phyloP scores from a whole-genome alignment of 2,888 invertebrate genomes.

The Sympetrum striolatum region DNA sequence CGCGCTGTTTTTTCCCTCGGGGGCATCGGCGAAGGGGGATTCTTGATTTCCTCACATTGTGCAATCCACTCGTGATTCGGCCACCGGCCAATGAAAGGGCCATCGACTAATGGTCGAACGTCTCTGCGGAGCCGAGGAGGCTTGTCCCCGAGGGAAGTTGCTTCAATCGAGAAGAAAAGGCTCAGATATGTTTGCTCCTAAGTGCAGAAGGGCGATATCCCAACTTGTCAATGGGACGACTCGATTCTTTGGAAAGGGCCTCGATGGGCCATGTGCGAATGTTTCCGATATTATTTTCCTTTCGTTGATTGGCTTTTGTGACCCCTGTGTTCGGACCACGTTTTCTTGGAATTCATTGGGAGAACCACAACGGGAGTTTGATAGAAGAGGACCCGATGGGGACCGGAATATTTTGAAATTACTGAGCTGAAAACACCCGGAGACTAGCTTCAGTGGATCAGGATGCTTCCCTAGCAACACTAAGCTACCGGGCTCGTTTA shows the following conservation, averaged over 20 bases:
- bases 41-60: constrained; percentile 24
- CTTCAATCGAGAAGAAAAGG: background rate
- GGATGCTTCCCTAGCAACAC: too few relatives aligned
- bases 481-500: too few relatives aligned
- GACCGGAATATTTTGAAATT: too few relatives aligned
- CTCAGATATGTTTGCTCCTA: background rate
- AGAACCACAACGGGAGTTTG: too few relatives aligned
- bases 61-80: constrained; percentile 8
- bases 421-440: too few relatives aligned
- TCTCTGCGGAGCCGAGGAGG: background rate
- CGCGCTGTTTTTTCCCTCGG: background rate
- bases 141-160: background rate
- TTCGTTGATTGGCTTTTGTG: too few relatives aligned
- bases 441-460: too few relatives aligned
- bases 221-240: background rate
- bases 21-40: background rate
- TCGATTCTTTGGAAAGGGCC: background rate
- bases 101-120: background rate
- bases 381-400: too few relatives aligned
- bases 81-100: constrained; percentile 3
- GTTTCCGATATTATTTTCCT: background rate
- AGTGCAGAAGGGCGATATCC: background rate
- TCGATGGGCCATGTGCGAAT: background rate
- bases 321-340: too few relatives aligned
- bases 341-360: too few relatives aligned